Conservation (phyloP, 1,140 invertebrate genomes). For the Drosophila orena region DNA sequence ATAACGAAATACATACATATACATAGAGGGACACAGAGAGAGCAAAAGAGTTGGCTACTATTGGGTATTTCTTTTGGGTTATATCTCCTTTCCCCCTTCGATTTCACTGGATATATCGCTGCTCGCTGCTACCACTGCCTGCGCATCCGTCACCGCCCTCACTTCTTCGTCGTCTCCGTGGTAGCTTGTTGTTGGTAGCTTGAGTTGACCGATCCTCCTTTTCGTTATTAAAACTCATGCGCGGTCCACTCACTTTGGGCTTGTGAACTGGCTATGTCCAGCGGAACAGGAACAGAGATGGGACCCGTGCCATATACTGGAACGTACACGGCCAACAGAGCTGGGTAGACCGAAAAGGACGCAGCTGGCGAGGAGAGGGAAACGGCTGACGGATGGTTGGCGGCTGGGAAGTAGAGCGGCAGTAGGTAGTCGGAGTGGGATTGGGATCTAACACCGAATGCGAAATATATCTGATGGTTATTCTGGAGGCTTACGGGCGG, state of each 20-base stretch:
- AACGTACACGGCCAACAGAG: not conserved
- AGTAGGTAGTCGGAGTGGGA: constrained; percentile 5
- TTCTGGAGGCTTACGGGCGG: constrained; percentile 1
- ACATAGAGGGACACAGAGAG: constrained; percentile 36
- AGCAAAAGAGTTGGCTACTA: constrained; percentile 23
- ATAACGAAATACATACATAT: constrained; percentile 13
- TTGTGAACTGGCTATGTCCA: not conserved
- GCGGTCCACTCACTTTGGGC: not conserved
- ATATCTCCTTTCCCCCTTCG: not conserved
- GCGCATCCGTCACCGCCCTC: too few relatives aligned
- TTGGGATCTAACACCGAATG: not conserved
- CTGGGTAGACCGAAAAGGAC: not conserved
- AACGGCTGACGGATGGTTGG: not conserved
- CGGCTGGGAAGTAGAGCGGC: constrained; percentile 3
- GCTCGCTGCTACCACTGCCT: not conserved
- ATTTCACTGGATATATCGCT: not conserved
- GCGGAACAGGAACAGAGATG: not conserved
- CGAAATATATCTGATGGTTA: not conserved
- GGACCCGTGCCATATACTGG: not conserved
- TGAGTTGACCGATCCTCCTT: too few relatives aligned
- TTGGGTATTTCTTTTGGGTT: constrained; percentile 19
- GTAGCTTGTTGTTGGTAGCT: too few relatives aligned
- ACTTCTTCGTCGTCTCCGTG: not conserved
- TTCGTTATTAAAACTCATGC: too few relatives aligned
- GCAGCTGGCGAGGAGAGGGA: not conserved